Conservation (phyloP, 2,113 vertebrate genomes). For the Bubalus kerabau region DNA sequence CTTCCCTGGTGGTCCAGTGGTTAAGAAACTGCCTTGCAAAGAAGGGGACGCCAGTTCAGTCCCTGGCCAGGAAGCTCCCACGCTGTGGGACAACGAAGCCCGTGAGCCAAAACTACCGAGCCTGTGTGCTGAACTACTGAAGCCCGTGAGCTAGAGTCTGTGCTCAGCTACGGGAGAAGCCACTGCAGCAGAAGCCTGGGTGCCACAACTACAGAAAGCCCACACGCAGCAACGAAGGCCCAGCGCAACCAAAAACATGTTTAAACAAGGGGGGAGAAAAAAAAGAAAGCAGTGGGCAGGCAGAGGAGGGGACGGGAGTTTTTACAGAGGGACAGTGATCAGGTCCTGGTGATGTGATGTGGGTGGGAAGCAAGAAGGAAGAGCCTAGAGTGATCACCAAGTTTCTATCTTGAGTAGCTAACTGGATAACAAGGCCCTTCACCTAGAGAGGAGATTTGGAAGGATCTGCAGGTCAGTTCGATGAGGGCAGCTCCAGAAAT, state of each 20-base stretch:
- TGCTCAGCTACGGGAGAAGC: background rate
- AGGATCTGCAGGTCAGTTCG: background rate
- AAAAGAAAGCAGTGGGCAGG: background rate
- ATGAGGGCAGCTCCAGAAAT: background rate
- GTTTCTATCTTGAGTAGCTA: background rate
- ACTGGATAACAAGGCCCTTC: background rate
- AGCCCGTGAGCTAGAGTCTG: background rate
- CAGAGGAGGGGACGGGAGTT: background rate
- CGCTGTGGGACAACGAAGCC: background rate
- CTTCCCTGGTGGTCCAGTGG: background rate
- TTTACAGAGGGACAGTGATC: background rate
- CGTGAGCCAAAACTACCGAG: background rate
- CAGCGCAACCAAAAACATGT: background rate
- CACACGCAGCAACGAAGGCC: background rate
- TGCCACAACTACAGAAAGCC: background rate
- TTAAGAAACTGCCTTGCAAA: background rate
- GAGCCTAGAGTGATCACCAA: background rate
- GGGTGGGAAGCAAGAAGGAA: background rate
- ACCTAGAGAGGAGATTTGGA: background rate
- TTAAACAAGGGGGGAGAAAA: accelerated
- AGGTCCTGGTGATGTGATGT: background rate
- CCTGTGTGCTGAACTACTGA: background rate
- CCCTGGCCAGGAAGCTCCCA: background rate
- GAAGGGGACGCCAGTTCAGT: background rate
- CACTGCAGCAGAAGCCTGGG: background rate